These are phyloP conservation scores for Hydrotaea diabolus DNA, from an alignment of 2,888 invertebrate genomes.

Conservation along the genomic window DNA sequence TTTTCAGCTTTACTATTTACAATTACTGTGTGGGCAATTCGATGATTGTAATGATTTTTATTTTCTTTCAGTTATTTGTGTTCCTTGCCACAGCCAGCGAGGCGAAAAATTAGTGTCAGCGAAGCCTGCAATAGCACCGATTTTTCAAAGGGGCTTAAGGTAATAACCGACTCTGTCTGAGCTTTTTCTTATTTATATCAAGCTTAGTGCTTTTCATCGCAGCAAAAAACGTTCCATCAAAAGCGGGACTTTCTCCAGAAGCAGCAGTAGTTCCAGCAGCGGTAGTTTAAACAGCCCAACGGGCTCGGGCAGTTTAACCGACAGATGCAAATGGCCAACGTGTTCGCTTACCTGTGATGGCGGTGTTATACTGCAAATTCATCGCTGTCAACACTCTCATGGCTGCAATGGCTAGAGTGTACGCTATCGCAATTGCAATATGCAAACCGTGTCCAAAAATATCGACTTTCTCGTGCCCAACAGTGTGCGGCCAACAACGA, in stretches of 20 bases:
- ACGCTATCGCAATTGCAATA: slow-evolving; percentile 94
- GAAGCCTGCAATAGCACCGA: slow-evolving; percentile 81
- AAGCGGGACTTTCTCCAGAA: slow-evolving; percentile 75
- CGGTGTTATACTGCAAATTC: slow-evolving; percentile 93
- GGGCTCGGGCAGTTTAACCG: slow-evolving; percentile 84
- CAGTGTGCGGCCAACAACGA: slow-evolving; percentile 93
- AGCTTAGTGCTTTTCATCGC: slow-evolving; percentile 70
- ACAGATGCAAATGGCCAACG: slow-evolving; percentile 94
- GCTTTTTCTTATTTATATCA: not conserved
- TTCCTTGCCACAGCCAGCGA: slow-evolving; percentile 73
- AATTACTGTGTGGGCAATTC: too few relatives aligned
- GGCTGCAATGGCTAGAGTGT: slow-evolving; percentile 91
- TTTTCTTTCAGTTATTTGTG: slow-evolving; percentile 71
- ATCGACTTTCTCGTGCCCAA: slow-evolving; percentile 92
- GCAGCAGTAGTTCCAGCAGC: slow-evolving; percentile 60
- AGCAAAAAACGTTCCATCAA: slow-evolving; percentile 80
- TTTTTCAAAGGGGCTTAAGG: slow-evolving; percentile 80
- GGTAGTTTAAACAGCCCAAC: slow-evolving; percentile 60
- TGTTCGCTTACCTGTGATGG: slow-evolving; percentile 96
- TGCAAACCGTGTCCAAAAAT: slow-evolving; percentile 92
- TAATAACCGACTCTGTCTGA: slow-evolving; percentile 69
- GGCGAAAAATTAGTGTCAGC: slow-evolving; percentile 80
- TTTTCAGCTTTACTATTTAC: not conserved
- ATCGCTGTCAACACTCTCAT: slow-evolving; percentile 89
- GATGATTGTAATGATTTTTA: not conserved